phyloP scores from a whole-genome alignment of 2,888 invertebrate genomes.

The Chrysolina americana region DNA sequence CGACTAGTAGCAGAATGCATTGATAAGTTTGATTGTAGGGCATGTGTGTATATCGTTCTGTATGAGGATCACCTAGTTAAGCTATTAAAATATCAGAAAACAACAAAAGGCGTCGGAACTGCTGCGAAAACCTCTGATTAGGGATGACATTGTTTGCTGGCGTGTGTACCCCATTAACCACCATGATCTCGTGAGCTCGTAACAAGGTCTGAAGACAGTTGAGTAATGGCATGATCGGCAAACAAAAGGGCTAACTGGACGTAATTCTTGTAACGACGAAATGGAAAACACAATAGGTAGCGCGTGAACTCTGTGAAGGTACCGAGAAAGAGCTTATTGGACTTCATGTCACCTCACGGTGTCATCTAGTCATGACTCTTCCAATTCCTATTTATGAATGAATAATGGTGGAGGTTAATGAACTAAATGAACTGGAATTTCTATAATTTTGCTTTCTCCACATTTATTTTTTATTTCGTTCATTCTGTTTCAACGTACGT shows the following conservation, averaged over 20 bases:
- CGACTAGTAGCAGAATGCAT: no score
- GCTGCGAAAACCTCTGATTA: slow-evolving; percentile 12
- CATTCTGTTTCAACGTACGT: no score
- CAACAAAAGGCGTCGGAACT: neutral
- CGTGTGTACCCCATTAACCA: slow-evolving; percentile 14
- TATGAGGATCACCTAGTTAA: neutral
- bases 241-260: slow-evolving; percentile 28
- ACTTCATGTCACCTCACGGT: slow-evolving; percentile 11
- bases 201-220: slow-evolving; percentile 26
- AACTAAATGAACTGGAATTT: no score
- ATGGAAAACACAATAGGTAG: slow-evolving; percentile 29
- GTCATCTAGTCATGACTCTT: neutral
- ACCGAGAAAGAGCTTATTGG: neutral
- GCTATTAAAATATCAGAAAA: slow-evolving; percentile 14
- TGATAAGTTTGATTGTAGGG: no score
- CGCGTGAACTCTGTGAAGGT: slow-evolving; percentile 23
- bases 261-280: slow-evolving; percentile 27
- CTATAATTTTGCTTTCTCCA: no score
- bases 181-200: slow-evolving; percentile 16
- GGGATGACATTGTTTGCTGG: slow-evolving; percentile 21
- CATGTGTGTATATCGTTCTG: no score
- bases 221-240: slow-evolving; percentile 22
- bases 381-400: neutral
- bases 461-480: no score
- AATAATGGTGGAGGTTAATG: no score